These are phyloP conservation scores for Torymus tubicola DNA, from an alignment of 2,888 invertebrate genomes.

Conservation along the genomic window DNA sequence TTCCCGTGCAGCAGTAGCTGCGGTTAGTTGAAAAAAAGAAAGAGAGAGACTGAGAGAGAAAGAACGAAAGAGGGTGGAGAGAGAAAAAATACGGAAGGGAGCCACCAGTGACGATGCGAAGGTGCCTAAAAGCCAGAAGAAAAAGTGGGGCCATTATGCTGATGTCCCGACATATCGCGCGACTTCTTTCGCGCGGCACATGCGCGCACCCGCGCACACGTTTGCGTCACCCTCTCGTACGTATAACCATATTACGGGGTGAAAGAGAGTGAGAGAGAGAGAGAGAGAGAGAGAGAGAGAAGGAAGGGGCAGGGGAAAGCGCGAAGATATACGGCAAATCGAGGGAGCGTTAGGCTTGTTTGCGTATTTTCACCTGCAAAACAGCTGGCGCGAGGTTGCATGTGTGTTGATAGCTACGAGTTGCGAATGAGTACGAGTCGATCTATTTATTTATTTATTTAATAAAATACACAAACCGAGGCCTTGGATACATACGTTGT, in stretches of 20 bases:
- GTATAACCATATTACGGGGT: constrained; percentile 59
- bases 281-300: constrained; percentile 32
- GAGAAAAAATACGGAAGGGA: constrained; percentile 47
- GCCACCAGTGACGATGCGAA: constrained; percentile 34
- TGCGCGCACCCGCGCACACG: not conserved
- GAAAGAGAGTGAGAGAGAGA: constrained; percentile 34
- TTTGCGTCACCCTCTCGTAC: not conserved
- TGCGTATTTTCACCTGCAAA: constrained; percentile 52
- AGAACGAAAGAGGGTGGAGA: not conserved
- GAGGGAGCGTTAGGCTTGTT: constrained; percentile 33
- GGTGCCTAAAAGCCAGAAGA: constrained; percentile 64
- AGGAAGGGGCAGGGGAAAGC: not conserved
- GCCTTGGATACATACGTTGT: too few species aligned
- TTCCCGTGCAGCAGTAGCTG: constrained; percentile 34
- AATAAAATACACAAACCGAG: too few species aligned
- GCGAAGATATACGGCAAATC: constrained; percentile 37
- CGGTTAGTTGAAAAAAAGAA: constrained; percentile 38
- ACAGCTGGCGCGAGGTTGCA: constrained; percentile 16
- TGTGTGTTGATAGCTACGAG: too few species aligned
- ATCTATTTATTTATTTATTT: too few species aligned
- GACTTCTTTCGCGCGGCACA: constrained; percentile 47
- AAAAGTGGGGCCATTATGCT: constrained; percentile 67
- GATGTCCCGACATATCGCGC: constrained; percentile 66
- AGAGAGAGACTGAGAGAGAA: not conserved
- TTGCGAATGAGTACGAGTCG: too few species aligned